Percentiles rank a stretch among this genome's conserved stretches.
Evolutionary conservation across 2,113 vertebrate species (phyloP).

Genomic region (Tyto alba): DNA sequence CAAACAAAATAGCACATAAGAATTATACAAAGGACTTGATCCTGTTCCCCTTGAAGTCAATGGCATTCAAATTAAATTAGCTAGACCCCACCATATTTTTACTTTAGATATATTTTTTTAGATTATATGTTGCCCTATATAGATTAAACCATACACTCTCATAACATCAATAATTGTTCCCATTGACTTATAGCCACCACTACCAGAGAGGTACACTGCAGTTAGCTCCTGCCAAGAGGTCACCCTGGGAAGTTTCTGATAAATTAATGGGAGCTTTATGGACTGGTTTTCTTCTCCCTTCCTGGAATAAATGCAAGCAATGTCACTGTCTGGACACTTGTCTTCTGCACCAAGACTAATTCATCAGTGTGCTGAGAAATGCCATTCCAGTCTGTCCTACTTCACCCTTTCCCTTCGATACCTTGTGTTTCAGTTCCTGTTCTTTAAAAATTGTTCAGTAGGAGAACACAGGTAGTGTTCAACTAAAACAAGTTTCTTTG

Average conservation of each 20-base stretch:
- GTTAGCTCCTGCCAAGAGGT: neutral
- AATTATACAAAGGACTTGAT: neutral
- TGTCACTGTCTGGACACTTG: neutral
- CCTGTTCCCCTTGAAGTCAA: neutral
- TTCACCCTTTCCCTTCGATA: neutral
- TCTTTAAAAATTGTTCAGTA: neutral
- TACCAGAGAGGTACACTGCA: neutral
- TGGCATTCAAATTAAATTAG: neutral
- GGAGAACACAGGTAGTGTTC: neutral
- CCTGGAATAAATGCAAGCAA: neutral
- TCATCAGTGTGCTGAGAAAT: neutral
- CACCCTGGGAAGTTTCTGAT: neutral
- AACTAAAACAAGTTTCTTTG: neutral
- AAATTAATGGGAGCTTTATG: constrained; percentile 3
- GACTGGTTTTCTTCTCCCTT: neutral
- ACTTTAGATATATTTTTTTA: neutral
- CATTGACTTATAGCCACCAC: neutral
- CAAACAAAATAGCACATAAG: neutral
- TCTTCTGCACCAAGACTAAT: neutral
- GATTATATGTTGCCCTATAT: neutral
- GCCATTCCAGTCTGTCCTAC: neutral
- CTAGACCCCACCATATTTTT: neutral
- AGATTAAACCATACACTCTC: neutral
- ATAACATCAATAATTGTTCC: neutral
- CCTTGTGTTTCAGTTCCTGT: neutral